Evolutionary conservation across 2,888 invertebrate genomes (phyloP).

Genomic region (Geophilus truncorum): DNA sequence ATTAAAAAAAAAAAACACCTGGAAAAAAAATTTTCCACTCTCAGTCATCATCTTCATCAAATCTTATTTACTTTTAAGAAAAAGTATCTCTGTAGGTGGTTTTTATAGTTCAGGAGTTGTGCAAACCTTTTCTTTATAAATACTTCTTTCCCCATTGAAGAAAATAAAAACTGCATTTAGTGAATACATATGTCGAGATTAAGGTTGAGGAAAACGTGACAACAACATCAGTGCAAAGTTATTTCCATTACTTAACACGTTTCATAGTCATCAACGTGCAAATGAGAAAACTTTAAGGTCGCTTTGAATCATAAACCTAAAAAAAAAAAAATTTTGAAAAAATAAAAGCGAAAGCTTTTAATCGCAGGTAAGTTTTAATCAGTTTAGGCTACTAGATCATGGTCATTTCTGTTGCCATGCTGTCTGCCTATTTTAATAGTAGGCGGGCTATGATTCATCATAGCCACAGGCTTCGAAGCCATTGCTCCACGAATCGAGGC

Average conservation of each 20-base stretch:
- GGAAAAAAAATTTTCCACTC: neutral
- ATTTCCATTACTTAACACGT: neutral
- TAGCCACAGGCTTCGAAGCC: neutral
- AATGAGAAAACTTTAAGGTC: too few species aligned
- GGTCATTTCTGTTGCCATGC: neutral
- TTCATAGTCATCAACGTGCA: too few species aligned
- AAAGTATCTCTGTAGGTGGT: neutral
- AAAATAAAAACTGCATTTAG: neutral
- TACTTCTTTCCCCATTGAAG: neutral
- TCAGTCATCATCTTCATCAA: neutral
- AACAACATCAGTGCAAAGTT: too few species aligned
- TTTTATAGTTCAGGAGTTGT: neutral
- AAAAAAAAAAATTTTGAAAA: too few species aligned
- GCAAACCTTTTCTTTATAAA: neutral
- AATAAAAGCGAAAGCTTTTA: too few species aligned
- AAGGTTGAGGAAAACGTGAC: neutral
- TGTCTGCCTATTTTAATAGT: slow-evolving; percentile 2
- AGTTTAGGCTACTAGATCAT: slow-evolving; percentile 4
- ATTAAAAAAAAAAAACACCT: neutral
- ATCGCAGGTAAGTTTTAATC: neutral
- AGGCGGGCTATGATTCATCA: neutral
- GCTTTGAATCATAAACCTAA: too few species aligned
- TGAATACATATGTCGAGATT: neutral
- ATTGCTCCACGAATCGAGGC: neutral
- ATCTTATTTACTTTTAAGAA: neutral